A percentile compares a stretch with the other conserved stretches of the same genome.
Conservation (phyloP, 2,888 invertebrate species). For the Ormyrus rosae region DNA sequence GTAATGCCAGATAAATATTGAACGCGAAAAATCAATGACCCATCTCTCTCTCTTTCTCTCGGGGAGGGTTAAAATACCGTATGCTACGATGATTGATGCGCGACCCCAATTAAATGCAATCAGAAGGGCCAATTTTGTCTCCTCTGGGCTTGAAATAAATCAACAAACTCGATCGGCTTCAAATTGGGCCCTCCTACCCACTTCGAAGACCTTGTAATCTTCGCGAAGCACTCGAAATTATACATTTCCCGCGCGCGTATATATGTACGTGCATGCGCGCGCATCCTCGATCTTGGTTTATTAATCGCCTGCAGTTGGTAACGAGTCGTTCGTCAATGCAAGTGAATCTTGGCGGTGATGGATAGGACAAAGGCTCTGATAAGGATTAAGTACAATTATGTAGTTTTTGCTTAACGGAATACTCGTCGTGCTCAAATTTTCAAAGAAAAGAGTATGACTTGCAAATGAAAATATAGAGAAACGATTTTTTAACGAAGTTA, state of each 20-base stretch:
- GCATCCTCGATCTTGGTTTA: constrained; percentile 21
- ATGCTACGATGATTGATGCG: constrained; percentile 30
- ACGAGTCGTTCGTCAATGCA: constrained; percentile 26
- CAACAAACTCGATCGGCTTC: constrained; percentile 34
- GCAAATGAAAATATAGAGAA: too few relatives aligned
- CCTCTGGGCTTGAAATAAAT: constrained; percentile 47
- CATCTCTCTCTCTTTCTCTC: background rate
- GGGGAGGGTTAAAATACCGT: background rate
- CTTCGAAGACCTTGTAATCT: constrained; percentile 36
- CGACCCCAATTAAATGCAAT: constrained; percentile 49
- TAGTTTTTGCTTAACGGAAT: too few relatives aligned
- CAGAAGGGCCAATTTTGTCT: constrained; percentile 50
- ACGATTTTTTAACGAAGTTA: too few relatives aligned
- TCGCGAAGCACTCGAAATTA: constrained; percentile 30
- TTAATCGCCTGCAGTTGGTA: constrained; percentile 11
- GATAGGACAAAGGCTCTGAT: background rate
- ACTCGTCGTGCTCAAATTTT: too few relatives aligned
- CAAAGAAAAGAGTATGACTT: too few relatives aligned
- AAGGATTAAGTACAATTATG: too few relatives aligned
- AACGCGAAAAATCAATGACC: constrained; percentile 32
- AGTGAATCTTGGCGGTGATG: constrained; percentile 16
- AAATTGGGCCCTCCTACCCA: constrained; percentile 18
- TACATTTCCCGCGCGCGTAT: constrained; percentile 24
- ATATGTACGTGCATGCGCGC: background rate
- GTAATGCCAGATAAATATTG: constrained; percentile 1